A percentile compares a stretch with the other conserved stretches of the same genome.
These are phyloP conservation scores for Clytia hemisphaerica DNA, from an alignment of 30 jellyfish, hydroid and myxozoan genomes.

Conservation along the genomic window DNA sequence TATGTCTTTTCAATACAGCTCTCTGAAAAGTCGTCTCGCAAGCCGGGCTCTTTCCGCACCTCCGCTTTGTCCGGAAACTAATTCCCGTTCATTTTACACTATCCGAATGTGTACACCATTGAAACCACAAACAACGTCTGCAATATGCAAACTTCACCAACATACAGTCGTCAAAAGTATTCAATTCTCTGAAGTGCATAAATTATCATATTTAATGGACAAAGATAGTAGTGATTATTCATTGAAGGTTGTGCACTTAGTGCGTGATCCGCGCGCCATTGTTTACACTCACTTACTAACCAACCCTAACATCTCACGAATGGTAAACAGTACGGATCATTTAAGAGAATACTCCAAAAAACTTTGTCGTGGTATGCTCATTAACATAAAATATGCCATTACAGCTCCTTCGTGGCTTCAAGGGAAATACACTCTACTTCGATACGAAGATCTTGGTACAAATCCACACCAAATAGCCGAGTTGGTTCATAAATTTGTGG, in stretches of 20 bases:
- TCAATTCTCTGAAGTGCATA: constrained; percentile 92
- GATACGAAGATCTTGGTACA: constrained; percentile 98
- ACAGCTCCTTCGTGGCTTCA: constrained; percentile 99
- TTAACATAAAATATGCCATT: constrained; percentile 90
- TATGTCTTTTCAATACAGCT: constrained; percentile 96
- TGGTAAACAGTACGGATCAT: constrained; percentile 50
- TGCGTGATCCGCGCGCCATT: constrained; percentile 97
- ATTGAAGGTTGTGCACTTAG: constrained; percentile 96
- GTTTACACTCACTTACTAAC: constrained; percentile 78
- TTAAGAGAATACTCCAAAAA: constrained; percentile 61
- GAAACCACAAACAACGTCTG: constrained; percentile 98
- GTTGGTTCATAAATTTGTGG: constrained; percentile 91
- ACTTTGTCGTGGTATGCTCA: constrained; percentile 83
- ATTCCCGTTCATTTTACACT: constrained; percentile 83
- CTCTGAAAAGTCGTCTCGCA: constrained; percentile 94
- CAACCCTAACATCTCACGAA: constrained; percentile 53
- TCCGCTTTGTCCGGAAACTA: constrained; percentile 93
- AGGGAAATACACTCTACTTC: constrained; percentile 91
- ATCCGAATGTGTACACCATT: constrained; percentile 98
- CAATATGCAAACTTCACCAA: constrained; percentile 95
- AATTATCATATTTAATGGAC: constrained; percentile 93
- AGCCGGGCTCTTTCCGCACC: constrained; percentile 98
- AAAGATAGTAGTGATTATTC: constrained; percentile 96
- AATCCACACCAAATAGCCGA: constrained; percentile 98
- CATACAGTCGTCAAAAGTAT: constrained; percentile 93